These are phyloP conservation scores for Aproaerema taeniolella DNA, from an alignment of 2,888 invertebrate species.

Conservation along the genomic window DNA sequence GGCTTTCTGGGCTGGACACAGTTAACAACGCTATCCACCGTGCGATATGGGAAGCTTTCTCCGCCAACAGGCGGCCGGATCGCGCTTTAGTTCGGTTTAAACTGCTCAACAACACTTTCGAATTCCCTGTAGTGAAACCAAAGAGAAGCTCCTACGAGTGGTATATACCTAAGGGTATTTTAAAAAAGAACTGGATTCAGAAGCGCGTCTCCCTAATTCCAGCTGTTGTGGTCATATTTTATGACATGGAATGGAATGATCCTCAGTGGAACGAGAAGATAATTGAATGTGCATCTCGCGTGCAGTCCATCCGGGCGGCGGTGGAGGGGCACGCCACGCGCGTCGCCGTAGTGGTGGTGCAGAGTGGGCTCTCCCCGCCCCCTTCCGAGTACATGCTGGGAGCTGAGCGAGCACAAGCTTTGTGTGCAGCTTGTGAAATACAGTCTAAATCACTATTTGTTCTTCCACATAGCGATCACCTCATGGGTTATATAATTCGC, in stretches of 20 bases:
- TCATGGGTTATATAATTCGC: slow-evolving; percentile 84
- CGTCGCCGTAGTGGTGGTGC: slow-evolving; percentile 93
- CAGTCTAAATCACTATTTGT: slow-evolving; percentile 95
- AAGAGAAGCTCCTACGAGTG: slow-evolving; percentile 95
- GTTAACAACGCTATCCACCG: slow-evolving; percentile 91
- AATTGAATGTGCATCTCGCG: slow-evolving; percentile 93
- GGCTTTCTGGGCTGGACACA: slow-evolving; percentile 92
- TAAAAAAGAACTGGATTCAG: slow-evolving; percentile 96
- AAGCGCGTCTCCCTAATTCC: slow-evolving; percentile 95
- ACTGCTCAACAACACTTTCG: slow-evolving; percentile 87
- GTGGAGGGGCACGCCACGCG: slow-evolving; percentile 85
- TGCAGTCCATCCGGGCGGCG: slow-evolving; percentile 87
- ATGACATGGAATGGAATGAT: slow-evolving; percentile 98
- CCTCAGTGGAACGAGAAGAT: slow-evolving; percentile 95
- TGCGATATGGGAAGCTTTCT: slow-evolving; percentile 95
- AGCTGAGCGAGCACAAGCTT: slow-evolving; percentile 92
- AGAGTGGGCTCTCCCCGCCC: slow-evolving; percentile 87
- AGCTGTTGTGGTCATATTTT: slow-evolving; percentile 95
- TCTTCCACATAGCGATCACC: slow-evolving; percentile 92
- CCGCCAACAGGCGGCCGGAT: slow-evolving; percentile 87
- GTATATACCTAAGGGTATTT: slow-evolving; percentile 95
- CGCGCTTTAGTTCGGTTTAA: slow-evolving; percentile 91
- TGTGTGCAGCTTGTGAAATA: slow-evolving; percentile 95
- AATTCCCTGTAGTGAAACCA: slow-evolving; percentile 91
- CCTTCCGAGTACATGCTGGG: slow-evolving; percentile 90